Base-by-base conservation (phyloP, 2,888 invertebrate species). In the Zhuqinia jingwanae region DNA sequence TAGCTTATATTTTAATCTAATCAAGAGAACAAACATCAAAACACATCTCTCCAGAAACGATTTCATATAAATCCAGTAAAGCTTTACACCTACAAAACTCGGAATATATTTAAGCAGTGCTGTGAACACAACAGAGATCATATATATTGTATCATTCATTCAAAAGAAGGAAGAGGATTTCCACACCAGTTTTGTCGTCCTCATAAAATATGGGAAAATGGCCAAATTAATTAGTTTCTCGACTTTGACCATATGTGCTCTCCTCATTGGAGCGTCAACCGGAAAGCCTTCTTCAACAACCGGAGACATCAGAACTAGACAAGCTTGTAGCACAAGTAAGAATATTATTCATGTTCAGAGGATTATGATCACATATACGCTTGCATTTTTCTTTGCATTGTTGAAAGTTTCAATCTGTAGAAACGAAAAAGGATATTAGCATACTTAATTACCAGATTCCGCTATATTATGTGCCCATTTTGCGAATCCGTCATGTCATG, bases 241-340 rank as follows among this genome's bases (percentile, higher is more conserved):
- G 47, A 47, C 20, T 50, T 56, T 81, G 3, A 11, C 10, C 36
- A 15, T 80, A 13, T 65, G 53, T 6, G 17, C 27, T 25, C 60
- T 56, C 42, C 56, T 70, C 1, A 10, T 27, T 13, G 63, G 53
- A 22, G 60, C 50, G 82, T 27, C 82, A 63, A 75, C 30, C n/a
- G 82, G 82, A 75, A 82, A 76, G n/a, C 75, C 75, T 22, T 45
- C 68, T 3, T 36, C n/a, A n/a, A n/a, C n/a, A n/a, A n/a, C n/a
- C 8, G n/a, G 47, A 22, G 20, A 22, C 15, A 20, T n/a, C n/a
- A 56, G 22, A 8, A 56, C 8, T 30, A 76, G 42, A 60, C 63
- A 84, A 22, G 75, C 68, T 13, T 84, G 84, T 47, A 25, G 84
- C 22, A 56, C 84, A 27, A 36, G 84, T 84, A 82, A 73, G 73